Evolutionary conservation across 2,797 vertebrate genomes (phyloP), one percentile per base, ranked within the genome.

Genomic region (Melanogrammus aeglefinus): DNA sequence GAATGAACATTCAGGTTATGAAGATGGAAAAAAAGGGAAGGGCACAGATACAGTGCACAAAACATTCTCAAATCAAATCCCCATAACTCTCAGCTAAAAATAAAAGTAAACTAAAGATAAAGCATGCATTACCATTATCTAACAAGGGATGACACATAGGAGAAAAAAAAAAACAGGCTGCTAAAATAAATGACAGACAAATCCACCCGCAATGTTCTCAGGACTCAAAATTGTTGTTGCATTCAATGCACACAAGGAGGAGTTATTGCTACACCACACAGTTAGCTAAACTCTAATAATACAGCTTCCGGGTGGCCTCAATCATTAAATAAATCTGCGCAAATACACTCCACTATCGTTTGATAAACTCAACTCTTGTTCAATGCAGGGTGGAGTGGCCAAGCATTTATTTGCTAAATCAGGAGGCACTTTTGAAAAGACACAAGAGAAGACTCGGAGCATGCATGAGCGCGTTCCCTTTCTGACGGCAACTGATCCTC

Each of bases 121-220:
- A 94, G 95, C 96, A 96, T 96, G 95, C 97, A 96, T 93, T 92
- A 93, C 88, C 92, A 88, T 94, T 94, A 90, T 93, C 70, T 94
- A 96, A 90, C 77, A 86, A 94, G 91, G 91, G 90, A 95, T 87
- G 88, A 90, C 90, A 93, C 63, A 89, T 83, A 69, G 35, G 6
- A 85, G 73, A 74, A 31, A 31, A 31, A 29, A 81, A 87, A 83
- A 83, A 71, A 90, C 79, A 80, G 24, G 82, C 79, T 84, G 82
- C 77, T 90, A 87, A 92, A 91, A 88, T 41, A 89, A 83, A 79
- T 29, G 73, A 78, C 24, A 41, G 88, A 69, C 73, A 75, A 33
- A 78, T 80, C 78, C 83, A 76, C 78, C 78, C 77, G 79, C 80
- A 81, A 80, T 82, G 75, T 83, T 78, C 84, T 77, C 77, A 84